Base-by-base conservation (phyloP, 2,888 invertebrate genomes). In the Ichneumoninae sp. region DNA sequence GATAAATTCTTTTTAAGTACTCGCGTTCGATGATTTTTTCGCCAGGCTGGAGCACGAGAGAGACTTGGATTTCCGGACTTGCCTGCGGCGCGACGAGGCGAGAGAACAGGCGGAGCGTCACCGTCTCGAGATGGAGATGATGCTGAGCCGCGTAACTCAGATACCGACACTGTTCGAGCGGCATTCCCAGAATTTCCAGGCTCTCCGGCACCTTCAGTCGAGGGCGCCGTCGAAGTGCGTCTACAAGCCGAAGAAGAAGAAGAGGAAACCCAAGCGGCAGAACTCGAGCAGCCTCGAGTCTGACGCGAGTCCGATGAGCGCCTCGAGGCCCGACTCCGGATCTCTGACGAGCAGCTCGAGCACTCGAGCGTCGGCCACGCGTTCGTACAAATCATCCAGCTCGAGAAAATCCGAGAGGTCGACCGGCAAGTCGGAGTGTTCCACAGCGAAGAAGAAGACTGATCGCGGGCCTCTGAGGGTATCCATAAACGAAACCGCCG, bases 101-200 rank as follows among this genome's bases (percentile, higher is more conserved):
- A 94, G 95, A 88, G 95, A 96, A 91, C 94, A 96, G 83, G 95
- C 95, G 22, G 96, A 96, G 90, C 96, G 96, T 90, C 96, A 96
- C 89, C 95, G 95, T 1, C 95, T 96, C 84, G 95, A 96, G 89
- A 97, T 97, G 96, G 96, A 96, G 90, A 92, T 96, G 87, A 97
- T 97, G 96, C 94, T 96, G 86, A 95, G 96, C 30, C 94, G 96
- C 87, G 96, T 97, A 0, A 95, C 96, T 78, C 95, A 95, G 87
- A 96, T 96, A 88, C 96, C 96, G 0, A 95, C 96, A 89, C 94
- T 96, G 6, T 96, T 96, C 89, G 96, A 96, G 92, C 94, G 96
- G 86, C 96, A 96, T 90, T 96, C 96, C 65, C 95, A 96, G 83
- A 91, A 85, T 82, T 91, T 88, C 78, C 89, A 89, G 75, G 70